Percentiles rank a stretch among this genome's conserved stretches.
Evolutionary conservation across 1,140 invertebrate genomes (phyloP).

Genomic region (Zaprionus gabonicus): DNA sequence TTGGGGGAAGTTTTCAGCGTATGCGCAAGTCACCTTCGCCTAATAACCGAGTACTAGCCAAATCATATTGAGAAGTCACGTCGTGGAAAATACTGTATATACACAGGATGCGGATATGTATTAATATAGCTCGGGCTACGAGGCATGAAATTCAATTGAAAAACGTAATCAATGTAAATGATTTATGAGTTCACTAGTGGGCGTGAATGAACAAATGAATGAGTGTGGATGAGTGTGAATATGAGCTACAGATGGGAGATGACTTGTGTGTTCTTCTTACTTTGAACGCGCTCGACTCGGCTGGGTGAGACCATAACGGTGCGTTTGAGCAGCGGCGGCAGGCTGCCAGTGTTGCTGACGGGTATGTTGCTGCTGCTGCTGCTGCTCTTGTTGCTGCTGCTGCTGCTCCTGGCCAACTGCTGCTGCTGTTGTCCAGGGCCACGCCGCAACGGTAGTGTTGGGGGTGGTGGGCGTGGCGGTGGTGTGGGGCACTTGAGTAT

Average conservation of each 20-base stretch:
- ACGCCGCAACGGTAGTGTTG: slow-evolving; percentile 53
- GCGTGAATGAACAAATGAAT: slow-evolving; percentile 16
- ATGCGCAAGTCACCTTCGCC: slow-evolving; percentile 45
- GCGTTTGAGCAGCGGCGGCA: slow-evolving; percentile 53
- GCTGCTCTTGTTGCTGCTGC: slow-evolving; percentile 22
- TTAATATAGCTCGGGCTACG: slow-evolving; percentile 21
- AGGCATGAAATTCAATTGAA: slow-evolving; percentile 42
- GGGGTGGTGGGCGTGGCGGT: slow-evolving; percentile 66
- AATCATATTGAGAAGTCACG: slow-evolving; percentile 15
- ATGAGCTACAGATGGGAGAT: slow-evolving; percentile 20
- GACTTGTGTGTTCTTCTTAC: slow-evolving; percentile 71
- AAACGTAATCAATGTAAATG: slow-evolving; percentile 55
- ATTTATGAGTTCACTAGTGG: slow-evolving; percentile 46
- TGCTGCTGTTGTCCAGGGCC: slow-evolving; percentile 43
- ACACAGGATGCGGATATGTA: not conserved
- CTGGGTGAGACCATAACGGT: slow-evolving; percentile 52
- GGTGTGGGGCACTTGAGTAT: slow-evolving; percentile 66
- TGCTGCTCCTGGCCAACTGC: slow-evolving; percentile 31
- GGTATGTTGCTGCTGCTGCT: slow-evolving; percentile 12
- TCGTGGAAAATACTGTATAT: slow-evolving; percentile 7
- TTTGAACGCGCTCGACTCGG: slow-evolving; percentile 70
- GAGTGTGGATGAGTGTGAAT: slow-evolving; percentile 7
- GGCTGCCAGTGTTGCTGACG: slow-evolving; percentile 17
- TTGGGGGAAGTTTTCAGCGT: not conserved
- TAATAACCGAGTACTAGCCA: slow-evolving; percentile 40